A percentile compares a stretch with the other conserved stretches of the same genome.
phyloP scores from a whole-genome alignment of 1,140 invertebrate species.

The Papilio polyxenes region DNA sequence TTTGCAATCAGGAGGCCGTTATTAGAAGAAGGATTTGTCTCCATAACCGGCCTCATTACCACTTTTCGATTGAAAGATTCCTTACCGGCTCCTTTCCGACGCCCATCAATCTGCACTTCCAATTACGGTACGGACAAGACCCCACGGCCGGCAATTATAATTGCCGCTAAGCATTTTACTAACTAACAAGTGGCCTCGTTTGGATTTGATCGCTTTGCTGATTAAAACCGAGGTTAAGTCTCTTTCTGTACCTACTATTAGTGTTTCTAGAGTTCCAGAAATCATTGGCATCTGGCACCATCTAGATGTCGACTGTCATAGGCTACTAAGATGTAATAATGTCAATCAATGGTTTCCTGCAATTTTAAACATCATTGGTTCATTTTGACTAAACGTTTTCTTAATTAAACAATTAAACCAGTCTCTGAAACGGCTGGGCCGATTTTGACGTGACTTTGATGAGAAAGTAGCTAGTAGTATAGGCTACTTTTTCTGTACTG shows the following conservation, averaged over 20 bases:
- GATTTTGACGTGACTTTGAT: no score
- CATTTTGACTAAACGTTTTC: no score
- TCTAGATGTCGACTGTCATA: no score
- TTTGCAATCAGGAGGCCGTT: background rate
- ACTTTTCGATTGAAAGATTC: conserved; percentile 50
- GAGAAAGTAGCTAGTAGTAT: no score
- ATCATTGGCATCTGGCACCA: background rate
- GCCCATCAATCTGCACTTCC: conserved; percentile 43
- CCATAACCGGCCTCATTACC: conserved; percentile 47
- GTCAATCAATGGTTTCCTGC: no score
- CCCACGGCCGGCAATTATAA: conserved; percentile 43
- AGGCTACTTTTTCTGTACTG: no score
- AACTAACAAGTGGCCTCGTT: background rate
- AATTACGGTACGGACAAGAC: conserved; percentile 41
- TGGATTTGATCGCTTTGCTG: conserved; percentile 4
- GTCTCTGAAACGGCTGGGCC: no score
- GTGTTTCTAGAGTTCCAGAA: background rate
- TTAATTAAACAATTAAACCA: no score
- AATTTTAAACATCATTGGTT: no score
- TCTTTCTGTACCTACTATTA: background rate
- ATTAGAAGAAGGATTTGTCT: conserved; percentile 31
- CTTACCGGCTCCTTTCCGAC: conserved; percentile 29
- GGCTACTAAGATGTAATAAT: no score
- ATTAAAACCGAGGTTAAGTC: conserved; percentile 17
- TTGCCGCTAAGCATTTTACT: conserved; percentile 40